Conservation (phyloP, 2,797 vertebrate species). For the Coregonus sp. region DNA sequence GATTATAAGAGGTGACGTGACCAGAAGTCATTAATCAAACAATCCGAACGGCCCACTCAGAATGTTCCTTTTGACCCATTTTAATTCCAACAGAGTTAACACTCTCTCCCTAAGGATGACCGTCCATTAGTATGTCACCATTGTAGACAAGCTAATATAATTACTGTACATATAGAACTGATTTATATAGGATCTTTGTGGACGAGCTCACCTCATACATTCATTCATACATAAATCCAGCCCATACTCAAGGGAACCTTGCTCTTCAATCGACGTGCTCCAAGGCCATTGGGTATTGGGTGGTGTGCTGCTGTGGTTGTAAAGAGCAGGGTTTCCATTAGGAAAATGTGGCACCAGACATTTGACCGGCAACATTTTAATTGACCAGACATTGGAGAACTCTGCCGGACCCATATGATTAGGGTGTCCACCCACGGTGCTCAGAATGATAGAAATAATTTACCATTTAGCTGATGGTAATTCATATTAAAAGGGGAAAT, state of each 20-base stretch:
- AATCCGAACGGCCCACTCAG: no score
- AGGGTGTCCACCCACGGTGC: no score
- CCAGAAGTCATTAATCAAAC: no score
- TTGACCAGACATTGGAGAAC: no score
- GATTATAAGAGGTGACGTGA: no score
- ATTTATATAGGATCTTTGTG: not conserved
- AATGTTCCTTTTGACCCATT: not conserved
- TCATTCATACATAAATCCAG: not conserved
- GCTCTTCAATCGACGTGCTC: conserved; percentile 14
- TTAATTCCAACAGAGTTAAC: not conserved
- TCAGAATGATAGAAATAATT: no score
- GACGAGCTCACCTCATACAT: not conserved
- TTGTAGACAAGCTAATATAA: not conserved
- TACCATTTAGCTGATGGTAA: no score
- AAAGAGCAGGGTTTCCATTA: conserved; percentile 6
- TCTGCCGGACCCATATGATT: no score
- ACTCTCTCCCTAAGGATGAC: conserved; percentile 12
- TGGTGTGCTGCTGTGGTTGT: not conserved
- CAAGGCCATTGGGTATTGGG: conserved; percentile 42
- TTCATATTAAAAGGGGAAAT: no score
- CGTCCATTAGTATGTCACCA: not conserved
- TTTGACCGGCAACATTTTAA: no score
- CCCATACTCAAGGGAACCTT: not conserved
- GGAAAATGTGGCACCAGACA: no score
- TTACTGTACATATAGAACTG: not conserved